A percentile compares a stretch with the other conserved stretches of the same genome.
Conservation (phyloP, 2,888 invertebrate species). For the Sisyra nigra region DNA sequence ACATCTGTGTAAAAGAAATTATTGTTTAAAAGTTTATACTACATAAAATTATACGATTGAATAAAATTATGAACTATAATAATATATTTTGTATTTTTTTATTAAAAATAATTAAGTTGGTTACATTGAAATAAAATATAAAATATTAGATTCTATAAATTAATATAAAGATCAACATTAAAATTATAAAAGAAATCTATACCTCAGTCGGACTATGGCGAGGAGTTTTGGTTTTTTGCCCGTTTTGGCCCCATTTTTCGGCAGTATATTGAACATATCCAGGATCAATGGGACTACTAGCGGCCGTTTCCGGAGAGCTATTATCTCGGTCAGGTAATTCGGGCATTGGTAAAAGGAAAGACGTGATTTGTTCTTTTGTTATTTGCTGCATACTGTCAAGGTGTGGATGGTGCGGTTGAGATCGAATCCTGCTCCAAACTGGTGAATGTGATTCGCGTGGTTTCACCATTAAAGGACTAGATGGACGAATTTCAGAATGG, state of each 20-base stretch:
- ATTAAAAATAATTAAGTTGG: slow-evolving; percentile 1
- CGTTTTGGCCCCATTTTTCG: slow-evolving; percentile 40
- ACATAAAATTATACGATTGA: no score
- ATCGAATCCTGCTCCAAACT: slow-evolving; percentile 4
- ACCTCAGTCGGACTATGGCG: slow-evolving; percentile 29
- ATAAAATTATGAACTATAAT: background rate
- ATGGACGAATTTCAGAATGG: background rate
- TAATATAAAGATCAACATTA: background rate
- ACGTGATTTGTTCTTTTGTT: slow-evolving; percentile 5
- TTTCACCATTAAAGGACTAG: background rate
- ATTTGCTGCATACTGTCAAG: slow-evolving; percentile 2
- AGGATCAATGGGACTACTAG: slow-evolving; percentile 54
- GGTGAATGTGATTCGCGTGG: slow-evolving; percentile 3
- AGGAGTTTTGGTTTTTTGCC: slow-evolving; percentile 35
- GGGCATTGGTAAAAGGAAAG: slow-evolving; percentile 32
- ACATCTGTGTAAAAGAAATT: no score
- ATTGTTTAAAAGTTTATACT: no score
- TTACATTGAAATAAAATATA: background rate
- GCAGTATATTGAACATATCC: slow-evolving; percentile 60
- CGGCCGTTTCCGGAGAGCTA: slow-evolving; percentile 29
- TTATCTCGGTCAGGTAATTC: slow-evolving; percentile 25
- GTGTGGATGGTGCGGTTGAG: background rate
- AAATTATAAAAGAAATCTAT: background rate
- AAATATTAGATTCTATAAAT: background rate
- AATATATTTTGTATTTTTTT: background rate